Evolutionary conservation across 2,113 vertebrate genomes (phyloP).

Genomic region (Gopherus flavomarginatus): DNA sequence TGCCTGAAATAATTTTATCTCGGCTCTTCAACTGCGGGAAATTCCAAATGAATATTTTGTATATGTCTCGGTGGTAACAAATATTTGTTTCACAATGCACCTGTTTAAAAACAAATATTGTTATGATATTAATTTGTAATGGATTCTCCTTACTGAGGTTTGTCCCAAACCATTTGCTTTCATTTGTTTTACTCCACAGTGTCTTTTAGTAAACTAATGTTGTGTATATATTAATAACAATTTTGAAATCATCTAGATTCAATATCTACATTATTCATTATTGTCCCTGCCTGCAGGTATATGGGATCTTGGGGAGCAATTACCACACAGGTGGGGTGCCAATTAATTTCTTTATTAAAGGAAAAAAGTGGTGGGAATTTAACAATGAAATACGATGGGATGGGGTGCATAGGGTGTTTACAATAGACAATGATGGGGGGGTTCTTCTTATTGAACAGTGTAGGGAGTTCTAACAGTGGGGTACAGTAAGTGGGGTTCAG

Average conservation of each 20-base stretch:
- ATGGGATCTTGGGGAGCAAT: no score
- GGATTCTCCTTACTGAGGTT: not conserved
- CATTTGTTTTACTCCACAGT: not conserved
- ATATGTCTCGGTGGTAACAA: not conserved
- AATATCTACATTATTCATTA: slow-evolving; percentile 1
- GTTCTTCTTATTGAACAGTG: no score
- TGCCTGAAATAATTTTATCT: slow-evolving; percentile 61
- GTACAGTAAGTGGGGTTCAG: no score
- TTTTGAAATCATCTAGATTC: not conserved
- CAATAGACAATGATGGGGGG: no score
- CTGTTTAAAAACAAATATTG: not conserved
- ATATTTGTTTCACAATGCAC: slow-evolving; percentile 5
- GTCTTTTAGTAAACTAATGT: not conserved
- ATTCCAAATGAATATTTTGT: slow-evolving; percentile 34
- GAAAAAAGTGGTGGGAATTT: no score
- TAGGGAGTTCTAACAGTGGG: no score
- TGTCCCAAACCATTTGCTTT: not conserved
- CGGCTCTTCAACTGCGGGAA: slow-evolving; percentile 60
- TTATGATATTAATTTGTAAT: not conserved
- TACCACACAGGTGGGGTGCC: no score
- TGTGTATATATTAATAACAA: not conserved
- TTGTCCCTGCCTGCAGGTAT: no score
- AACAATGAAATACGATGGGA: no score
- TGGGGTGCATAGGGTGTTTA: no score
- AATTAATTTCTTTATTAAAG: no score